Conservation (phyloP, 2,888 invertebrate genomes). For the Bellardia pandia region DNA sequence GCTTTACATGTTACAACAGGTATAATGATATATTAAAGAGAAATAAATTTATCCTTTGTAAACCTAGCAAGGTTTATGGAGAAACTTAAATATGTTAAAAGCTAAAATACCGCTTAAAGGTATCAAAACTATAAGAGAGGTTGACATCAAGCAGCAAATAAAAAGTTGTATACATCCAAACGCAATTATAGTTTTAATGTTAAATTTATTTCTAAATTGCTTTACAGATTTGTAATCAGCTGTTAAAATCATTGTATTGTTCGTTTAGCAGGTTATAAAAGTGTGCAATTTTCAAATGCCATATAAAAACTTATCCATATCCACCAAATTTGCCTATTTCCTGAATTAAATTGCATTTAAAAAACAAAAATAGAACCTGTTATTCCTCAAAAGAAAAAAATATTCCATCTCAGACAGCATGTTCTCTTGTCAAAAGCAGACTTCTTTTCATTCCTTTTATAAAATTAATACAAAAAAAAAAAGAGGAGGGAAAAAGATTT, state of each 20-base stretch:
- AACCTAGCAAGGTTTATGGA: too few species aligned
- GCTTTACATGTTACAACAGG: too few species aligned
- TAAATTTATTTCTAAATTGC: not conserved
- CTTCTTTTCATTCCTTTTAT: constrained; percentile 44
- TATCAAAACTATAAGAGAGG: too few species aligned
- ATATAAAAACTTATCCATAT: constrained; percentile 35
- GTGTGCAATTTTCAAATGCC: constrained; percentile 51
- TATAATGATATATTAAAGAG: too few species aligned
- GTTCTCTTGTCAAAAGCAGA: constrained; percentile 50
- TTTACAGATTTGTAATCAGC: not conserved
- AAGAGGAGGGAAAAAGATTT: constrained; percentile 67
- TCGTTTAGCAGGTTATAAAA: constrained; percentile 47
- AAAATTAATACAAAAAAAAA: constrained; percentile 38
- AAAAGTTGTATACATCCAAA: too few species aligned
- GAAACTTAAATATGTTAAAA: too few species aligned
- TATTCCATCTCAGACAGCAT: constrained; percentile 47
- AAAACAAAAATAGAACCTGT: constrained; percentile 60
- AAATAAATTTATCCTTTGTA: too few species aligned
- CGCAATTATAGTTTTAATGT: too few species aligned
- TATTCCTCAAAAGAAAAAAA: constrained; percentile 42
- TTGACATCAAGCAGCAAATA: too few species aligned
- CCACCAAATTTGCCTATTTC: constrained; percentile 22
- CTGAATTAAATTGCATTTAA: not conserved
- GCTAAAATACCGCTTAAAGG: too few species aligned
- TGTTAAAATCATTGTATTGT: not conserved